Evolutionary conservation across 2,797 vertebrate species (phyloP).

Genomic region (Melanotaenia trifasciata): DNA sequence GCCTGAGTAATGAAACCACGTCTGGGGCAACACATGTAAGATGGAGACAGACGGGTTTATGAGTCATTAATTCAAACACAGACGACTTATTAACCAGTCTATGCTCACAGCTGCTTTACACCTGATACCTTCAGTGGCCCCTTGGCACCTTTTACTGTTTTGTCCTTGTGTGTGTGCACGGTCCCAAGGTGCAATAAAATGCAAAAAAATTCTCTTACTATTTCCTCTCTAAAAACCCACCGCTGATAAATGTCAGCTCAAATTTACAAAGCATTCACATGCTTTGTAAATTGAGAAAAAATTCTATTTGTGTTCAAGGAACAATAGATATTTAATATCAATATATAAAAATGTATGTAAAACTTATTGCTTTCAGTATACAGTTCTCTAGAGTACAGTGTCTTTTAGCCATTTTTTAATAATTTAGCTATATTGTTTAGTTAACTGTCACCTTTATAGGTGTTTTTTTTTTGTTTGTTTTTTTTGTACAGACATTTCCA

Average conservation of each 20-base stretch:
- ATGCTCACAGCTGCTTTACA: conserved; percentile 76
- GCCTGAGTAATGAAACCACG: conserved; percentile 13
- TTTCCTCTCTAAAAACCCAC: conserved; percentile 4
- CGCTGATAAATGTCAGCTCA: conserved; percentile 13
- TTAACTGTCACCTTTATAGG: no score
- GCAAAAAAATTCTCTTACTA: conserved; percentile 42
- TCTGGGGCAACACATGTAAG: conserved; percentile 43
- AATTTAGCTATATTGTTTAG: no score
- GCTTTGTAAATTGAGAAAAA: conserved; percentile 1
- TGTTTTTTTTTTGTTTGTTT: no score
- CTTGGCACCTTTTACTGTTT: conserved; percentile 58
- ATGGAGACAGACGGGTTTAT: conserved; percentile 64
- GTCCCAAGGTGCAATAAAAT: conserved; percentile 38
- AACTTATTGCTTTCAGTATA: neutral
- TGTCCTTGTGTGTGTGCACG: conserved; percentile 23
- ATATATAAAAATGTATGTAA: neutral
- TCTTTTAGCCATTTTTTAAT: neutral
- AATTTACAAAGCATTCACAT: conserved; percentile 12
- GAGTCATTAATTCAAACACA: conserved; percentile 80
- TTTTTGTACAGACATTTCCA: no score
- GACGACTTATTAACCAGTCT: conserved; percentile 79
- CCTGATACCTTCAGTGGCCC: conserved; percentile 74
- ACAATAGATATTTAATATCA: neutral
- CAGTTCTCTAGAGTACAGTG: neutral
- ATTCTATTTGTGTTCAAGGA: neutral